Evolutionary conservation across 2,888 invertebrate species (phyloP), one percentile per base, ranked within the genome.

Genomic region (Mystacides longicornis): DNA sequence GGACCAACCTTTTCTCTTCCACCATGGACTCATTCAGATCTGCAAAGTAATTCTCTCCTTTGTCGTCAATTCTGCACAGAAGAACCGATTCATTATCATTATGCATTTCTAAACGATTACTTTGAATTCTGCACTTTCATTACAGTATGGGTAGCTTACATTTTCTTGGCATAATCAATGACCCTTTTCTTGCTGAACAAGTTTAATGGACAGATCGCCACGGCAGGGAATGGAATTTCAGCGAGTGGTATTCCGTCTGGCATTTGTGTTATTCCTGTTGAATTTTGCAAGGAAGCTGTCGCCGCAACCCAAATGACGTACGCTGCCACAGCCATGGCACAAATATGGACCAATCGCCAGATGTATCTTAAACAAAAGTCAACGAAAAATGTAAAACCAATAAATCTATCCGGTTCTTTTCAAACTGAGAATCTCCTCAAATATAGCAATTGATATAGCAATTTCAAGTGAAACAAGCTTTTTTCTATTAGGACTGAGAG

Each of bases 151-250:
- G n/a, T n/a, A n/a, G 16, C 37, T 37, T 7, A 37, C 37, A 7
- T n/a, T 37, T 37, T 14, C 5, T 21, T 19, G 20, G 20, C 45
- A 45, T 20, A 45, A 7, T 45, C 45, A 19, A 19, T 66, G 21
- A 70, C 69, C 9, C 74, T 73, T 31, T 67, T 67, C 60, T 68
- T 73, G 60, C 76, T 77, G 20, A 78, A 75, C 52, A 75, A 71
- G 63, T 78, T 78, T 58, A 72, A 75, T 1, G 74, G 68, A 58
- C 78, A 78, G 27, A 78, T 69, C 0, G 76, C 76, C 2, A 78
- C 67, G 0, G 77, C 77, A 19, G 78, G 78, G 57, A 76, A 77
- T 53, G 77, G 72, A n/a, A 78, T 76, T 19, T 69, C 68, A 59
- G 67, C 71, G 16, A 78, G 71, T 0, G 75, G 69, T 1, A 73